Evolutionary conservation across 2,113 vertebrate genomes (phyloP).

Genomic region (Cephalopholis sonnerati): DNA sequence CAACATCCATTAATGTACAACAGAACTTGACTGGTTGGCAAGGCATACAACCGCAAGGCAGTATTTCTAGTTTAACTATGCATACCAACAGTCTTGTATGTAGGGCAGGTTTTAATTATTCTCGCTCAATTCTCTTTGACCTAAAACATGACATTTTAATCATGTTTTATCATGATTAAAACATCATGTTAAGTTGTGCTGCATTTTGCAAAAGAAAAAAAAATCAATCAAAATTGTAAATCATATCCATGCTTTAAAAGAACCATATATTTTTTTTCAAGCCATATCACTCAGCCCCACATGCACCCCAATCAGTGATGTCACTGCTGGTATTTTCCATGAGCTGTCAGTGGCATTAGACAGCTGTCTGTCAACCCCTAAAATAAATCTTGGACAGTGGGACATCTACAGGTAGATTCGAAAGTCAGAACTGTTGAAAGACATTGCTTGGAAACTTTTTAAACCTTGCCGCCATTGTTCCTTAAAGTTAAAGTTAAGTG

Average conservation of each 20-base stretch:
- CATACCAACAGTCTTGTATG: background rate
- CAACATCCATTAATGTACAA: too few relatives aligned
- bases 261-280: background rate
- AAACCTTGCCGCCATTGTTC: background rate
- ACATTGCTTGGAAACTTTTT: background rate
- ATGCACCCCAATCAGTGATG: background rate
- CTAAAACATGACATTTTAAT: background rate
- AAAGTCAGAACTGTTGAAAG: background rate
- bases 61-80: background rate
- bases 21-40: too few relatives aligned
- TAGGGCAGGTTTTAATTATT: background rate
- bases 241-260: background rate
- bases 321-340: too few relatives aligned
- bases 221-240: background rate
- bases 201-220: background rate
- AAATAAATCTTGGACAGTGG: background rate
- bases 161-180: background rate
- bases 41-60: too few relatives aligned
- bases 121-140: background rate
- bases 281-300: background rate
- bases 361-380: background rate
- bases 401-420: background rate
- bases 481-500: background rate
- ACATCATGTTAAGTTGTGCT: background rate
- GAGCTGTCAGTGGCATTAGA: background rate